phyloP scores from a whole-genome alignment of 2,113 vertebrate species.

The Prietella phreatophila region DNA sequence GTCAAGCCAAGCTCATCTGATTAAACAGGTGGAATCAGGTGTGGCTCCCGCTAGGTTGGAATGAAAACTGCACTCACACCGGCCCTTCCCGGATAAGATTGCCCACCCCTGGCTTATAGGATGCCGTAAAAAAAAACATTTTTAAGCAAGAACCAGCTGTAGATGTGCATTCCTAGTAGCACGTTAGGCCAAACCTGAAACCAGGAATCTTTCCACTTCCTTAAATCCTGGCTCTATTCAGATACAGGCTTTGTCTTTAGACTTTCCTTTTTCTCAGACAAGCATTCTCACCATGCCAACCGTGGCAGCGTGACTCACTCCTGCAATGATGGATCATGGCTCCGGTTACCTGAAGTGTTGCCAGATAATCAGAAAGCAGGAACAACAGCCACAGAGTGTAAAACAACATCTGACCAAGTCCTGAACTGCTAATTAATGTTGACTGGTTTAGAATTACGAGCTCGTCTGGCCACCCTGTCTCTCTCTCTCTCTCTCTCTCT shows the following conservation, averaged over 20 bases:
- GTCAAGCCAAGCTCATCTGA: too few species aligned
- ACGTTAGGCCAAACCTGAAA: neutral
- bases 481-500: neutral
- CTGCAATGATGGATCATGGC: constrained; percentile 2
- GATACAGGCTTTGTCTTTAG: neutral
- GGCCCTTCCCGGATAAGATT: too few species aligned
- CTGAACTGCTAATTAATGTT: constrained; percentile 6
- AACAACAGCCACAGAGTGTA: neutral
- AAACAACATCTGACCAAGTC: constrained; percentile 29
- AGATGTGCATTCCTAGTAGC: neutral
- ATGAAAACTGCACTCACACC: too few species aligned
- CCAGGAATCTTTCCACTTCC: neutral
- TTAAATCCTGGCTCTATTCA: constrained; percentile 15
- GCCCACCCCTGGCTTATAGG: too few species aligned
- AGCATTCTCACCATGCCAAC: neutral
- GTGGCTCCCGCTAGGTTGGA: too few species aligned
- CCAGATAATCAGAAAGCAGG: constrained; percentile 10
- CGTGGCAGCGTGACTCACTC: neutral
- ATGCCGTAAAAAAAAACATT: neutral
- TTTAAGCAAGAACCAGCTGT: neutral
- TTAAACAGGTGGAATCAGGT: too few species aligned
- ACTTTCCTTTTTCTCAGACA: neutral
- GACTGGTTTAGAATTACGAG: constrained; percentile 41
- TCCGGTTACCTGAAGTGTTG: constrained; percentile 20
- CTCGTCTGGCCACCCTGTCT: constrained; percentile 19